These are phyloP conservation scores for Zosterops japonicus DNA, from an alignment of 2,113 vertebrate species.

Conservation along the genomic window DNA sequence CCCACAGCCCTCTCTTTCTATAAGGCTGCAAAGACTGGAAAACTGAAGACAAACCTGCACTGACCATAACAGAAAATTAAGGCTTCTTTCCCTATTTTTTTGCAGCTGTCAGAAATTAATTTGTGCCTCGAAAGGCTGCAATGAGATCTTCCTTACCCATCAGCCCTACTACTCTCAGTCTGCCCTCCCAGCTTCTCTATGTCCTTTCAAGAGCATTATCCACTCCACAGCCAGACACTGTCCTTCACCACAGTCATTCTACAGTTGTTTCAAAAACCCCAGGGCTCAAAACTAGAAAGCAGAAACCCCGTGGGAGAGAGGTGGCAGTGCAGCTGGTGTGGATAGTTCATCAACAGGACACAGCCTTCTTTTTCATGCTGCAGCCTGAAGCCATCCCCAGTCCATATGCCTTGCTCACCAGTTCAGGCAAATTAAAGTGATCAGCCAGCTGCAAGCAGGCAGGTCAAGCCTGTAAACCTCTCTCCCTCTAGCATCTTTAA, in stretches of 20 bases:
- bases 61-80: fast-evolving
- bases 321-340: neutral
- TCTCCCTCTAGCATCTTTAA: neutral
- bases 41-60: neutral
- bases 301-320: neutral
- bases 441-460: neutral
- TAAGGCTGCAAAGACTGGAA: neutral
- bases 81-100: neutral
- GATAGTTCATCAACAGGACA: neutral
- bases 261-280: neutral
- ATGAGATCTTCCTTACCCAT: neutral
- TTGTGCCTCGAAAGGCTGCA: neutral
- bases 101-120: neutral
- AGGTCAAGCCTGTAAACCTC: neutral
- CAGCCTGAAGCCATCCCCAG: neutral
- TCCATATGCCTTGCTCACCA: neutral
- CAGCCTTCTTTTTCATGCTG: neutral
- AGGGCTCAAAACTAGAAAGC: neutral
- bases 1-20: neutral
- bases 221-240: neutral
- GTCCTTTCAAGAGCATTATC: neutral
- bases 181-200: neutral
- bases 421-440: neutral
- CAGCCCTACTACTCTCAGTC: neutral
- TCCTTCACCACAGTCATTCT: neutral